Conservation (phyloP, 2,888 invertebrate genomes). For the Rosalia funebris region DNA sequence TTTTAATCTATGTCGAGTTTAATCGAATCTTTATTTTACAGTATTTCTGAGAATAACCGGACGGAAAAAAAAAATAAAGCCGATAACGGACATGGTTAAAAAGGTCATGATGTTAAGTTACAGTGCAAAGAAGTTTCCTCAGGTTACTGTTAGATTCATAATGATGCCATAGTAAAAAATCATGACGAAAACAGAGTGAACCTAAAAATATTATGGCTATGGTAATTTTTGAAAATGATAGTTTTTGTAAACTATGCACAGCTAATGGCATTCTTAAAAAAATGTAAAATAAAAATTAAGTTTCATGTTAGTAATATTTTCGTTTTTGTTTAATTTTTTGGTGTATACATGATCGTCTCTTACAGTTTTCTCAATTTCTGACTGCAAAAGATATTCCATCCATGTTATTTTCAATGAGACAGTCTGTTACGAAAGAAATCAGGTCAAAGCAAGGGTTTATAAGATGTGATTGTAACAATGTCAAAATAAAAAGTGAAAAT, state of each 20-base stretch:
- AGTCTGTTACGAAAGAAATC: background rate
- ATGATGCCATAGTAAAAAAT: background rate
- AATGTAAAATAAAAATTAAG: background rate
- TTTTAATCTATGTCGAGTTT: background rate
- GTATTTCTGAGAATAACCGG: background rate
- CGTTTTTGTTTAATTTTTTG: background rate
- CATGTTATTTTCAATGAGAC: too few species aligned
- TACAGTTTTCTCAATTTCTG: background rate
- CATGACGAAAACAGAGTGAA: background rate
- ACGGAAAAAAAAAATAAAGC: background rate
- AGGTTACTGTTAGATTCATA: background rate
- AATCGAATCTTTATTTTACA: background rate
- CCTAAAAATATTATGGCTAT: background rate
- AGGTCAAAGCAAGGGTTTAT: background rate
- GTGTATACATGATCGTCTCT: background rate
- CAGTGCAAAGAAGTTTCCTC: background rate
- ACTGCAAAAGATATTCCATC: too few species aligned
- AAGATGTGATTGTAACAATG: background rate
- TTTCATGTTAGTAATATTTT: background rate
- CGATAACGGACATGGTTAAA: background rate
- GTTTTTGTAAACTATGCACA: background rate
- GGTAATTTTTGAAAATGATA: background rate
- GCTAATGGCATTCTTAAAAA: background rate
- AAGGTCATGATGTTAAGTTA: background rate
- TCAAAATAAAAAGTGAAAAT: background rate